Conservation (phyloP, 2,113 vertebrate species). For the Hippopotamus amphibius region DNA sequence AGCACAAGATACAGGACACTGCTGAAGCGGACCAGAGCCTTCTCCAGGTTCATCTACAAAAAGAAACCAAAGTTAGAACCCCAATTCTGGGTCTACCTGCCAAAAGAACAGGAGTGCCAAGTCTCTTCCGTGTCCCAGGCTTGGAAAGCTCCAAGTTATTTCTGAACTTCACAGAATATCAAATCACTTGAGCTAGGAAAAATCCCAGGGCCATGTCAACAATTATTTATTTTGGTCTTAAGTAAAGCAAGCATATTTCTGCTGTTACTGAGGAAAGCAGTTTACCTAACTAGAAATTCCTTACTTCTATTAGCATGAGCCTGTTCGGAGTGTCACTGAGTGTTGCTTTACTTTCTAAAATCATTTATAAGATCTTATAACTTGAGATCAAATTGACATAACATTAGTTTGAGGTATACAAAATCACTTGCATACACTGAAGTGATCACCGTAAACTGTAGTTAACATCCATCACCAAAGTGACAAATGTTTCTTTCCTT, state of each 20-base stretch:
- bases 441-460: not conserved
- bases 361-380: not conserved
- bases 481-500: not conserved
- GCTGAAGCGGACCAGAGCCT: not conserved
- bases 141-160: not conserved
- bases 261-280: not conserved
- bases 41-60: not conserved
- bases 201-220: not conserved
- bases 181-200: not conserved
- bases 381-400: not conserved
- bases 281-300: not conserved
- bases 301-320: not conserved
- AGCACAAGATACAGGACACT: not conserved
- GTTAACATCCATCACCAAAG: not conserved
- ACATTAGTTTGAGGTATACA: not conserved
- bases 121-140: not conserved
- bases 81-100: fast-evolving
- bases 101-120: not conserved
- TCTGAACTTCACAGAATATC: not conserved
- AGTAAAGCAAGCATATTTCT: not conserved
- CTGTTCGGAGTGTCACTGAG: not conserved
- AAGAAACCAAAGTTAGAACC: not conserved
- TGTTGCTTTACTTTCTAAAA: not conserved
- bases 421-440: not conserved
- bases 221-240: not conserved